A percentile compares a stretch with the other conserved stretches of the same genome.
Conservation (phyloP, 2,888 invertebrate species). For the Heteromurus nitidus region DNA sequence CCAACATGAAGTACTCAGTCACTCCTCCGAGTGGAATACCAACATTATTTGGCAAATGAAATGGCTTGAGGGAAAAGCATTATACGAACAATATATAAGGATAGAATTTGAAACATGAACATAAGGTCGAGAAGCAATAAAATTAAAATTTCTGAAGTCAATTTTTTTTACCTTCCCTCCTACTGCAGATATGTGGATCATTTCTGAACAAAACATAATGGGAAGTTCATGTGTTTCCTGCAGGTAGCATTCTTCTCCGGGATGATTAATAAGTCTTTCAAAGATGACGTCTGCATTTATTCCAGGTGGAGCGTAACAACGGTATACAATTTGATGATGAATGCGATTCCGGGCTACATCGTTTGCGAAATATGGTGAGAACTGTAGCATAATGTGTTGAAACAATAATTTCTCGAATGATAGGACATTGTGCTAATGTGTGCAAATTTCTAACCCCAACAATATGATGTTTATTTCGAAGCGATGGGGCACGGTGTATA, state of each 20-base stretch:
- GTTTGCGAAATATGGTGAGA: not conserved
- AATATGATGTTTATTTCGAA: not conserved
- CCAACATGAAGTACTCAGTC: slow-evolving; percentile 41
- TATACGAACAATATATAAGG: not conserved
- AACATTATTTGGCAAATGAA: slow-evolving; percentile 36
- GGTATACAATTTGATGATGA: slow-evolving; percentile 25
- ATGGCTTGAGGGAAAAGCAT: no score
- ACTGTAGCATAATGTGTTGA: not conserved
- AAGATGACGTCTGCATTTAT: slow-evolving; percentile 12
- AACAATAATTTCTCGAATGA: no score
- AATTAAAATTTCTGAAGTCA: no score
- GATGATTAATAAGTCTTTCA: slow-evolving; percentile 14
- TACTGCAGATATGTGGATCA: not conserved
- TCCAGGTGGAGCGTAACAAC: slow-evolving; percentile 16
- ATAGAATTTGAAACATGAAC: no score
- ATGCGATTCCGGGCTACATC: slow-evolving; percentile 7
- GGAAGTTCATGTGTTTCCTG: slow-evolving; percentile 1
- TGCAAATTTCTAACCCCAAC: slow-evolving; percentile 1
- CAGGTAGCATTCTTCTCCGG: slow-evolving; percentile 36
- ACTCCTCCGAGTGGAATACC: slow-evolving; percentile 39
- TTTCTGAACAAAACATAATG: slow-evolving; percentile 21
- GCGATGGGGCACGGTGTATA: not conserved
- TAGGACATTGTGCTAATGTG: not conserved
- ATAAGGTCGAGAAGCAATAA: no score
- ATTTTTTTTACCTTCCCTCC: slow-evolving; percentile 18